Base-by-base conservation (phyloP, 2,888 invertebrate species). In the Orchesella flavescens region DNA sequence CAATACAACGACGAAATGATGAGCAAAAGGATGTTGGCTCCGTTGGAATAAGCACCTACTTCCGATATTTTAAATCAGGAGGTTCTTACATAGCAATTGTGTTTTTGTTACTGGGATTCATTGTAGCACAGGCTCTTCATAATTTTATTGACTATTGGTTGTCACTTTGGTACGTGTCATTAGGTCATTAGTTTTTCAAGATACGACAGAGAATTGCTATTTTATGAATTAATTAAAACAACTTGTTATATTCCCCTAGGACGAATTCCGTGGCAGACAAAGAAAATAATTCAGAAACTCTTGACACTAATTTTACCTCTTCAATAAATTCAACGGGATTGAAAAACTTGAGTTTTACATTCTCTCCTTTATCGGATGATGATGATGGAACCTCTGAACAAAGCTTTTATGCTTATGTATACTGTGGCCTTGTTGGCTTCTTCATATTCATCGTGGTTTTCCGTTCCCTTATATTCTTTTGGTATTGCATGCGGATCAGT, bases 401-500 rank as follows among this genome's bases (percentile, higher is more conserved):
- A 46, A 15, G 57, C 5, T 66, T 83, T 55, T 84, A 85, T 59
- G 66, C 57, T 15, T 68, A 76, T 13, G 74, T 85, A 12, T 85
- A 85, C 19, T 79, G 65, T 66, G 83, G 73, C n/a, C 24, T 85
- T 0, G 68, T 84, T 17, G 76, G 15, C 9, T 73, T 24, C 0
- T 76, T 81, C 46, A 46, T 84, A 4, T 1, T 75, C 1, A n/a
- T 63, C 9, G 19, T 46, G 4, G 17, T 81, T 7, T 63, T 81
- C n/a, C 59, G 79, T 0, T 74, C 85, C 9, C 55, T 85, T 0
- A 19, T 71, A 0, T 84, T 82, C 43, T 84, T 78, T 34, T 24
- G 63, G 9, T 85, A 82, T 49, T 81, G 80, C 44, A 85, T 85
- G 85, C 46, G 34, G 46, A 82, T 84, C 21, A 73, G 76, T 17